Percentiles rank a stretch among this genome's conserved stretches.
These are phyloP conservation scores for Amiota communis DNA, from an alignment of 2,888 invertebrate species.

Conservation along the genomic window DNA sequence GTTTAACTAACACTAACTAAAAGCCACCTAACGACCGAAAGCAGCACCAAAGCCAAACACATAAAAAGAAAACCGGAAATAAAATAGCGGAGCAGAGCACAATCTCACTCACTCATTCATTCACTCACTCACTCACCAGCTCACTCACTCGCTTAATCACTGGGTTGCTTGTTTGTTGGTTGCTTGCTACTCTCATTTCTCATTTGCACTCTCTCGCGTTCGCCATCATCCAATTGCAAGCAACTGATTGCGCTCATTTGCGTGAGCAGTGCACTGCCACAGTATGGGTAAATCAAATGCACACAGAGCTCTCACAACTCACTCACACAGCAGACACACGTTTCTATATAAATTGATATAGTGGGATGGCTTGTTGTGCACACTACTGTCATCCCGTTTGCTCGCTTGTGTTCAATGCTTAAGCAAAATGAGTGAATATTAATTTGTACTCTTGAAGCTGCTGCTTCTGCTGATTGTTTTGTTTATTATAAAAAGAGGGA, in stretches of 20 bases:
- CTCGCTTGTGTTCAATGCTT: background rate
- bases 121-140: background rate
- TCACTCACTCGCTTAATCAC: background rate
- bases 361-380: slow-evolving; percentile 4
- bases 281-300: slow-evolving; percentile 24
- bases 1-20: slow-evolving; percentile 12
- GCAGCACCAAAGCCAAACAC: slow-evolving; percentile 19
- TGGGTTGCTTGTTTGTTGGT: background rate
- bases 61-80: slow-evolving; percentile 4
- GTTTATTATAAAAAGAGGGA: too few relatives aligned
- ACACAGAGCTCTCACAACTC: slow-evolving; percentile 31
- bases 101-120: background rate
- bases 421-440: background rate
- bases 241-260: slow-evolving; percentile 29
- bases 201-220: slow-evolving; percentile 42
- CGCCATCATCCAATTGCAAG: slow-evolving; percentile 56
- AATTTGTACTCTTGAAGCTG: background rate
- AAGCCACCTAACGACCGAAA: slow-evolving; percentile 21
- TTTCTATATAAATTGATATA: slow-evolving; percentile 13
- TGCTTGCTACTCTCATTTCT: background rate
- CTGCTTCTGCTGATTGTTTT: slow-evolving; percentile 27
- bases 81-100: background rate
- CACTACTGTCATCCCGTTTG: slow-evolving; percentile 52
- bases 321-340: slow-evolving; percentile 27
- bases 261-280: slow-evolving; percentile 36